Evolutionary conservation across 2,113 vertebrate species (phyloP).

Genomic region (Crotalus viridis): DNA sequence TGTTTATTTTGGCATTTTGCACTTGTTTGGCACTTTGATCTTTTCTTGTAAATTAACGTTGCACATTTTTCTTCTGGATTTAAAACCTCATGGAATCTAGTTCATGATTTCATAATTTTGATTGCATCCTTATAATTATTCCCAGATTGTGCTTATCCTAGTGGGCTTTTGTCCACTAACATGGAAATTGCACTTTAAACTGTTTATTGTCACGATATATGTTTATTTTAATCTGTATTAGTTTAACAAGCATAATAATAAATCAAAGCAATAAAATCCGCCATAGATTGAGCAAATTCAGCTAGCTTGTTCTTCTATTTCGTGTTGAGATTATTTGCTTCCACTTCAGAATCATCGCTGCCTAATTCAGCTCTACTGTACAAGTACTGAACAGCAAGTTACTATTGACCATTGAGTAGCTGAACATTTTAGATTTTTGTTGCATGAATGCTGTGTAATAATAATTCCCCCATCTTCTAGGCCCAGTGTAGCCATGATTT

Average conservation of each 20-base stretch:
- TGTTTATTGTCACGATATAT: background rate
- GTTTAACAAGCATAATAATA: background rate
- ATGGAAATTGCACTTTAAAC: background rate
- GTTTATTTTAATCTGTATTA: background rate
- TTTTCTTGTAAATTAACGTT: conserved; percentile 56
- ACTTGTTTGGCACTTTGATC: conserved; percentile 56
- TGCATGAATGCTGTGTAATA: conserved; percentile 38
- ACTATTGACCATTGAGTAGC: conserved; percentile 53
- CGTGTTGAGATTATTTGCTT: background rate
- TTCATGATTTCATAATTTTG: background rate
- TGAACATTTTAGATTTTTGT: conserved; percentile 22
- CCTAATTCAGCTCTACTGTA: conserved; percentile 48
- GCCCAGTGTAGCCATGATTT: conserved; percentile 33
- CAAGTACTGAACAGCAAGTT: conserved; percentile 49
- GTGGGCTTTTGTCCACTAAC: background rate
- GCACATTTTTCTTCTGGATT: conserved; percentile 45
- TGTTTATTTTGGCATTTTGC: conserved; percentile 42
- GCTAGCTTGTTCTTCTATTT: background rate
- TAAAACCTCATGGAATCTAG: conserved; percentile 24
- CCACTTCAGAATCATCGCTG: background rate
- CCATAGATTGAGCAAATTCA: background rate
- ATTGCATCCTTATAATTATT: background rate
- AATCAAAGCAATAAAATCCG: background rate
- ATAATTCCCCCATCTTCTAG: conserved; percentile 36
- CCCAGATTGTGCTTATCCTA: background rate